Base-by-base conservation (phyloP, 2,888 invertebrate species). In the Lottia gigantea region DNA sequence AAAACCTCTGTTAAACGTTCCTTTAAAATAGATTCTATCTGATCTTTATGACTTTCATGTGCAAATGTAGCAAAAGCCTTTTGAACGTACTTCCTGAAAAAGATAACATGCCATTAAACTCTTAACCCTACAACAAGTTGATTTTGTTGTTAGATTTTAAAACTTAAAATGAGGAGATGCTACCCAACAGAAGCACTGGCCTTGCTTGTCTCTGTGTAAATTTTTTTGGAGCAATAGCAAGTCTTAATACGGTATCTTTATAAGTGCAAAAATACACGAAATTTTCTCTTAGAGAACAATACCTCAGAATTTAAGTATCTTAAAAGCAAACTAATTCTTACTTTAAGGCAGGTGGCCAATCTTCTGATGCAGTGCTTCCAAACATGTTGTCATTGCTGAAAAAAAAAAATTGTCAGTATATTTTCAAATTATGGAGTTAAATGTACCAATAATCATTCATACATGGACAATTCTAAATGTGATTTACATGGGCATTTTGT, bases 1-100 rank as follows among this genome's bases (percentile, higher is more conserved):
- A 96, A 95, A 19, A 97, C 95, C 71, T 94, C 93, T 68, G 95
- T 96, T 75, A 98, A 94, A 90, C 97, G 95, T 55, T 96, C 96
- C 89, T 97, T 97, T 71, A 99, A 91, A 83, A 95, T 95, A 78
- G 95, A 95, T 88, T 97, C 96, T 73, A 98, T 95, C 89, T 95
- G 94, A 90, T 97, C 96, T 87, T 95, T 95, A 87, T 98, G 97
- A 80, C 95, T 92, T 74, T 92, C 92, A 16, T 95, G 94, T 83
- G 93, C 92, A 85, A 96, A 97, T 89, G 95, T 95, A 64, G 94
- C 93, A 90, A 97, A 98, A 85, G 97, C 96, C 76, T 95, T 92
- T 84, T 94, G 93, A 19, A 98, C 96, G 90, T 97, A 98, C 81
- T 78, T 77, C 68, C 84, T 85, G 68, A 0, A 78, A 63, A 16